A percentile compares a stretch with the other conserved stretches of the same genome.
These are phyloP conservation scores for Chromoteleia sp. DNA, from an alignment of 2,888 invertebrate species.

Conservation along the genomic window DNA sequence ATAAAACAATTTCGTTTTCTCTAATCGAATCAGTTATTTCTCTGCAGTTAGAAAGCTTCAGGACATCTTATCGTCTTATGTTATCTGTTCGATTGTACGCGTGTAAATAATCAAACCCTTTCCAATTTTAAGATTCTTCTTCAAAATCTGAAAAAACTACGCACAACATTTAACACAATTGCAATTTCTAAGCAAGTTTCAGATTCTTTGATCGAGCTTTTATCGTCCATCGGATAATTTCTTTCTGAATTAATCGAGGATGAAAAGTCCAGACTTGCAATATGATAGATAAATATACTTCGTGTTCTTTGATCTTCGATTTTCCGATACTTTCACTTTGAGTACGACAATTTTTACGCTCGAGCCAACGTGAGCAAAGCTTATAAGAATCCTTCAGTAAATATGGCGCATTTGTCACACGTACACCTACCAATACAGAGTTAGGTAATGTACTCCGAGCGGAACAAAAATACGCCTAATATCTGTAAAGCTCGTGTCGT, in stretches of 20 bases:
- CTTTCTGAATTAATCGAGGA: constrained; percentile 57
- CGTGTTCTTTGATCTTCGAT: constrained; percentile 61
- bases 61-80: too few species aligned
- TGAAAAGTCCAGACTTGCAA: constrained; percentile 45
- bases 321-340: constrained; percentile 64
- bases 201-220: constrained; percentile 44
- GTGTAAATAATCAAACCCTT: too few species aligned
- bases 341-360: constrained; percentile 60
- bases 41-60: too few species aligned
- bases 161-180: constrained; percentile 6
- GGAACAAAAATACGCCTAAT: constrained; percentile 53
- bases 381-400: constrained; percentile 45
- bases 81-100: too few species aligned
- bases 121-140: constrained; percentile 1
- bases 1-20: too few species aligned
- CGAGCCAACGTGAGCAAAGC: constrained; percentile 33
- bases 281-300: constrained; percentile 44
- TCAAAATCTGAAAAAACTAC: not conserved
- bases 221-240: constrained; percentile 38
- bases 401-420: constrained; percentile 44
- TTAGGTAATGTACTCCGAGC: constrained; percentile 40
- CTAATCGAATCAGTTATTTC: too few species aligned
- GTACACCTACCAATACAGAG: constrained; percentile 24
- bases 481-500: constrained; percentile 34
- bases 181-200: constrained; percentile 22